Evolutionary conservation across 92 coral and sea anemone species (phyloP), one percentile per base, ranked within the genome.

Genomic region (Parazoanthus swiftii): DNA sequence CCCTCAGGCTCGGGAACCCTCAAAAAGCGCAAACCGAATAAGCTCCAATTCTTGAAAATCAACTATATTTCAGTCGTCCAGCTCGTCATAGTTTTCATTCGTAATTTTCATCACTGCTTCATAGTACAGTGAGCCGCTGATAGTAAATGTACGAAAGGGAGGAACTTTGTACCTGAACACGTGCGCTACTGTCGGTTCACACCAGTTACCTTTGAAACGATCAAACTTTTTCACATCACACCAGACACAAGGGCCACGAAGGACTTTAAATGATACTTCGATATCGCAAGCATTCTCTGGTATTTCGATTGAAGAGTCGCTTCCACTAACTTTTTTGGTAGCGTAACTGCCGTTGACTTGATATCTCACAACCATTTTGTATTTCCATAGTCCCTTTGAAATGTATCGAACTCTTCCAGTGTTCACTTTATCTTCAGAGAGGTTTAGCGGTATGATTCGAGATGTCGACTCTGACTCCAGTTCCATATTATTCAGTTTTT

Each of bases 151-250:
- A 11, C 89, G 89, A 3, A 43, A 35, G 71, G 65, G 59, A 10
- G 83, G 82, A 48, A 43, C 15, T 23, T 46, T 50, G 67, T 71
- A 86, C 25, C 13, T 74, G 82, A 86, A 86, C 33, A 86, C 82
- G 46, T 86, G 89, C 8, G 81, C 38, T 38, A 15, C 72, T 6
- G 72, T 56, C 15, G 89, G 89, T 35, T 76, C 37, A 21, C 43
- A 13, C 89, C 89, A 86, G 46, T 23, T 6, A 44, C 51, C 29
- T 23, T 76, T 29, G 44, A 38, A 15, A 43, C 89, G 82, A 35
- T 86, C 76, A 16, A 74, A 86, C 43, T 86, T 86, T 70, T 86
- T 86, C 46, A 86, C 82, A 73, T 86, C 83, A 51, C 89, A 86
- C 89, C 82, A 86, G 18, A 37, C 51, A 11, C 1, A 13, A 54